Conservation (phyloP, 2,797 vertebrate species). For the Melanotaenia boesemani region DNA sequence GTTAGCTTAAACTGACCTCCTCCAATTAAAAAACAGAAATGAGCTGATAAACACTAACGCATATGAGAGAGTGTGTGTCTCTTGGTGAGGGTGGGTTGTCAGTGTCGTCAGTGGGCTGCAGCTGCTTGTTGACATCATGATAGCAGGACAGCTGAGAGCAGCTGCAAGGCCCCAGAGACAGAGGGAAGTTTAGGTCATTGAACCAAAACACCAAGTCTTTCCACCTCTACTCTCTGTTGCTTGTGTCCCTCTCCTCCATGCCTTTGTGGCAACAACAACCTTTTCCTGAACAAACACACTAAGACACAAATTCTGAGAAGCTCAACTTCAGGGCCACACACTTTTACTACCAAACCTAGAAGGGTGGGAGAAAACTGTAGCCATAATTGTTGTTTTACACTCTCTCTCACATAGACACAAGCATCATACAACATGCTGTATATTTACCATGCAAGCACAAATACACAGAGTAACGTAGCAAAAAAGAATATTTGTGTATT, state of each 20-base stretch:
- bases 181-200: slow-evolving; percentile 60
- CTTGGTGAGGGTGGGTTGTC: slow-evolving; percentile 20
- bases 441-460: slow-evolving; percentile 27
- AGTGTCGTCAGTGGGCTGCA: slow-evolving; percentile 63
- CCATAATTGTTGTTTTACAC: slow-evolving; percentile 48
- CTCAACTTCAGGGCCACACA: slow-evolving; percentile 18
- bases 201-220: slow-evolving; percentile 27
- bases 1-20: neutral
- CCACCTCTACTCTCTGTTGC: slow-evolving; percentile 18
- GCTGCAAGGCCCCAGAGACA: slow-evolving; percentile 57
- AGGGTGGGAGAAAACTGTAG: slow-evolving; percentile 25
- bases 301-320: slow-evolving; percentile 11
- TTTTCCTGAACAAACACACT: slow-evolving; percentile 31
- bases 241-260: slow-evolving; percentile 10
- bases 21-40: neutral
- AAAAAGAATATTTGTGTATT: neutral
- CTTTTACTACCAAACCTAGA: slow-evolving; percentile 54
- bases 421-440: slow-evolving; percentile 2
- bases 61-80: slow-evolving; percentile 30
- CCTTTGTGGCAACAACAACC: slow-evolving; percentile 10
- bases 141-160: slow-evolving; percentile 67
- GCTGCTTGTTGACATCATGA: slow-evolving; percentile 78
- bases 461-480: slow-evolving; percentile 13
- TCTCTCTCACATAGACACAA: slow-evolving; percentile 17
- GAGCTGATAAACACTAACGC: slow-evolving; percentile 15